phyloP scores from a whole-genome alignment of 2,797 vertebrate species.

The Enteromius anoplus region DNA sequence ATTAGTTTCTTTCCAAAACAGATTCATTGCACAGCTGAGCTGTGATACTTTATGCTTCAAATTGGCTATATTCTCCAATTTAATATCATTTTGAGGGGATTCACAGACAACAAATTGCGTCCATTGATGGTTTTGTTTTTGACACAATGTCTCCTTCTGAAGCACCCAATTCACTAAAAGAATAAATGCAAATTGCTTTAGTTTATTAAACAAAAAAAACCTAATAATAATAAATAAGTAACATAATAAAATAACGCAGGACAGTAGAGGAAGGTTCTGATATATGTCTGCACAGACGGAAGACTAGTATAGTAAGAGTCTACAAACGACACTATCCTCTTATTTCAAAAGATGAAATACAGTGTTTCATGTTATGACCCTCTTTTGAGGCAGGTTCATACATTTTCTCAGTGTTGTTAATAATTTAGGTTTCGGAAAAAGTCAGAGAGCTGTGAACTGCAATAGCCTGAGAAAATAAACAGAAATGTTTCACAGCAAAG shows the following conservation, averaged over 20 bases:
- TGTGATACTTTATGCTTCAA: background rate
- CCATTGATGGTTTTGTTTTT: background rate
- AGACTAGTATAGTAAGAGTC: background rate
- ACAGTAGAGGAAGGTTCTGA: background rate
- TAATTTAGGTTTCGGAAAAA: background rate
- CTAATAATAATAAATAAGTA: background rate
- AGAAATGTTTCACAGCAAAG: conserved; percentile 12
- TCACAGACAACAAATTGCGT: background rate
- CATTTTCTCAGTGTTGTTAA: background rate
- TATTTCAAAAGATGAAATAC: background rate
- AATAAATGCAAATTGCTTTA: background rate
- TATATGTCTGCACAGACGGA: background rate
- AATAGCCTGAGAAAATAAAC: conserved; percentile 3
- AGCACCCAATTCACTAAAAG: background rate
- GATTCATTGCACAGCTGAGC: background rate
- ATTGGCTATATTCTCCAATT: background rate
- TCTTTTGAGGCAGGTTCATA: background rate
- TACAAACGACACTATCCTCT: background rate
- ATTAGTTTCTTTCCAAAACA: conserved; percentile 1
- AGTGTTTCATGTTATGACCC: background rate
- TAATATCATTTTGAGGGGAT: background rate
- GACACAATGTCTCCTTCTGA: too few relatives aligned
- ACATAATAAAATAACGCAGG: background rate
- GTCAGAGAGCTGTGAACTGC: background rate
- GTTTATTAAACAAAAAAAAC: background rate